Percentiles rank a stretch among this genome's conserved stretches.
Evolutionary conservation across 1,140 invertebrate genomes (phyloP).

Genomic region (Trichoplusia ni): DNA sequence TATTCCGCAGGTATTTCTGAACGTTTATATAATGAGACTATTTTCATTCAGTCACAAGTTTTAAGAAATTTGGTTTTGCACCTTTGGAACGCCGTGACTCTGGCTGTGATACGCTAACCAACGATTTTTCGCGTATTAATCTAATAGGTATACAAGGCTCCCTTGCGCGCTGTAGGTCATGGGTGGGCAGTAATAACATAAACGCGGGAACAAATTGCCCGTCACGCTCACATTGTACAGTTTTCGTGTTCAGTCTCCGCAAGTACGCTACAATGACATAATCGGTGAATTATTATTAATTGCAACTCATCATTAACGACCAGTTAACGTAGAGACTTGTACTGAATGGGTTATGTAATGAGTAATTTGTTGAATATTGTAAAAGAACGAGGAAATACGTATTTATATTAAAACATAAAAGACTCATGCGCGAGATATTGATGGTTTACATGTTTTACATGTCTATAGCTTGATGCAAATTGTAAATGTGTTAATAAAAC

Average conservation of each 20-base stretch:
- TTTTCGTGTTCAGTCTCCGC: constrained; percentile 17
- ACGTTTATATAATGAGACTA: no score
- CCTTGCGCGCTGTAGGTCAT: constrained; percentile 46
- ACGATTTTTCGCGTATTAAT: constrained; percentile 13
- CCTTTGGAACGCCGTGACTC: constrained; percentile 8
- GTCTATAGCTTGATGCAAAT: constrained; percentile 10
- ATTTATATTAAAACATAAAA: constrained; percentile 7
- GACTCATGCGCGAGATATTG: neutral
- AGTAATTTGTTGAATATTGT: constrained; percentile 9
- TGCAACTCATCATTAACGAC: constrained; percentile 13
- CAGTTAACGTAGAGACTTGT: constrained; percentile 10
- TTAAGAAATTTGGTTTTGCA: neutral
- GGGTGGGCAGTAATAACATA: constrained; percentile 43
- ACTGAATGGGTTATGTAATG: constrained; percentile 10
- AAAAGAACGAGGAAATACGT: constrained; percentile 6
- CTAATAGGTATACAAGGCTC: constrained; percentile 47
- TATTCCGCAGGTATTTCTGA: no score
- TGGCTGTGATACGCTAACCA: neutral
- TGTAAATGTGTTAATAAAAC: neutral
- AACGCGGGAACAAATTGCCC: constrained; percentile 42
- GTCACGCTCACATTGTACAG: constrained; percentile 16
- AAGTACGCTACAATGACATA: constrained; percentile 34
- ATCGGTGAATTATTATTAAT: constrained; percentile 21
- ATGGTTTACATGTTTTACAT: neutral
- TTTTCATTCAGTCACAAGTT: no score